These are phyloP conservation scores for Rhopalosiphum maidis DNA, from an alignment of 1,140 invertebrate genomes.

Conservation along the genomic window DNA sequence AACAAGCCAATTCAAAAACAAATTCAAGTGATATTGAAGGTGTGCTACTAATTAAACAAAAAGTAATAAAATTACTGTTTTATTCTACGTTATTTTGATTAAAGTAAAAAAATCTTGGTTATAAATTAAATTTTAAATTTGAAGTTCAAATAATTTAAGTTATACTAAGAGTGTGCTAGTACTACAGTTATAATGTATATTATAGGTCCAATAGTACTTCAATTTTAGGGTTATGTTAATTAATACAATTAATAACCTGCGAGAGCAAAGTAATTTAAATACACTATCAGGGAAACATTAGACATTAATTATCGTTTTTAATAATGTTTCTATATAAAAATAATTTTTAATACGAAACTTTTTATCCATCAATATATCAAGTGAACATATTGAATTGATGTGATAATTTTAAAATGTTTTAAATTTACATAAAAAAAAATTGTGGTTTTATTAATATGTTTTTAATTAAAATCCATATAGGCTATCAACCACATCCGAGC, in stretches of 20 bases:
- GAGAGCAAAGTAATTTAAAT: neutral
- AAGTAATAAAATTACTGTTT: neutral
- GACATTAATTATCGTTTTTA: neutral
- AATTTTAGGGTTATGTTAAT: conserved; percentile 3
- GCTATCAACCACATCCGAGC: conserved; percentile 42
- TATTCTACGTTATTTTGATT: neutral
- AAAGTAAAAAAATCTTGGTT: neutral
- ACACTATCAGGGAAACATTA: neutral
- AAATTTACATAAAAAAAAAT: neutral
- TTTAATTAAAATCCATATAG: conserved; percentile 50
- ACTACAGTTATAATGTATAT: neutral
- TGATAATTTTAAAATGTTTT: conserved; percentile 27
- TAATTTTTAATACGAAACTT: neutral
- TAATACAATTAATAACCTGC: neutral
- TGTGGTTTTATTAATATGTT: conserved; percentile 20
- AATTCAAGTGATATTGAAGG: neutral
- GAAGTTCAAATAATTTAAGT: neutral
- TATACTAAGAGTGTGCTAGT: neutral
- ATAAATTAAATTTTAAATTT: neutral
- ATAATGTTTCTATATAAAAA: neutral
- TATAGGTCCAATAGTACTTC: neutral
- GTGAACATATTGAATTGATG: conserved; percentile 30
- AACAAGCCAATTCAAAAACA: neutral
- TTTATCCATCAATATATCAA: neutral
- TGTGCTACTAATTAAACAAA: neutral